Evolutionary conservation across 2,888 invertebrate species (phyloP), one percentile per base, ranked within the genome.

Genomic region (Xanthia togata): DNA sequence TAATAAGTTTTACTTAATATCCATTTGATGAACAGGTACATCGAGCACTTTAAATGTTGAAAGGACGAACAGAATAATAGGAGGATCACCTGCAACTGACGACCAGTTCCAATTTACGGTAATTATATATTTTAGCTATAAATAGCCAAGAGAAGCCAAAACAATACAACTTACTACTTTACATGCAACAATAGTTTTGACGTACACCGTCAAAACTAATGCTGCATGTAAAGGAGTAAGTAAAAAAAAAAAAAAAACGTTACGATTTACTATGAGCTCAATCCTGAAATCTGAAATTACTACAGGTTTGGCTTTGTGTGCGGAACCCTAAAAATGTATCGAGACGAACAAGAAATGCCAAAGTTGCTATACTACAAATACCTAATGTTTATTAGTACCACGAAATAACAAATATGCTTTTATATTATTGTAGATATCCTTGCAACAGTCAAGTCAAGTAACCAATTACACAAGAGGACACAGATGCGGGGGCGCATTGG

Each of bases 401-500:
- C 0, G 1, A 23, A 47, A 41, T 70, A n/a, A n/a, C 23, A 4
- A 6, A n/a, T 20, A 38, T 23, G n/a, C 72, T 26, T n/a, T 53
- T 11, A n/a, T 47, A 1, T 62, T 60, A 5, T 82, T 83, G 65
- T 78, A 91, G 91, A 79, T 88, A 65, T 91, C 91, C 1, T 38
- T 91, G 3, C 91, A 91, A 83, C 72, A 78, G 41, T 14, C n/a
- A 44, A 78, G 57, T 67, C 53, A 82, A 23, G 4, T 82, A 4
- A 20, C 38, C 62, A 50, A 14, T 67, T 11, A 59, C 75, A 8
- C 78, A 0, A 81, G 81, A 64, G 89, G 89, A 5, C 91, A 92
- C 72, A 78, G 74, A 65, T 92, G 92, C 65, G 91, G 91, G 4
- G 92, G 92, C 2, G 90, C 88, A 8, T 70, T 92, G 70, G 77